phyloP scores from a whole-genome alignment of 2,797 vertebrate genomes.

The Vespertilio murinus region DNA sequence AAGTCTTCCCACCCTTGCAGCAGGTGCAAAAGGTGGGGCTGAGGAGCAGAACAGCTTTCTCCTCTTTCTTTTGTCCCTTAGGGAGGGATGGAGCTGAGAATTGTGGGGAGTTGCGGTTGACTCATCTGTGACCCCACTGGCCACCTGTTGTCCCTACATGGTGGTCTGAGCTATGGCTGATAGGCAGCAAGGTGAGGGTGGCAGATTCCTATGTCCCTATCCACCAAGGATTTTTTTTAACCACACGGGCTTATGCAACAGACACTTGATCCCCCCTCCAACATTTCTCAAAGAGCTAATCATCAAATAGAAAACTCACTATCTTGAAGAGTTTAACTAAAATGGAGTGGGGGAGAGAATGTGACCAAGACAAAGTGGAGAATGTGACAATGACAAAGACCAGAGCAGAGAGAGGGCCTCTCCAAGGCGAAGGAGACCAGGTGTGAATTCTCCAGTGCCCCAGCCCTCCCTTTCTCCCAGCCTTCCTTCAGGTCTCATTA shows the following conservation, averaged over 20 bases:
- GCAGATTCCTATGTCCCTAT: not conserved
- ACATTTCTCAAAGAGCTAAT: not conserved
- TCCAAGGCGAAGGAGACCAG: not conserved
- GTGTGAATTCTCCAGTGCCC: not conserved
- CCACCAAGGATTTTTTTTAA: not conserved
- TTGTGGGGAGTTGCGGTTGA: accelerated
- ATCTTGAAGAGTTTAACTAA: not conserved
- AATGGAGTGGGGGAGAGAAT: not conserved
- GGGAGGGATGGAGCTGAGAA: not conserved
- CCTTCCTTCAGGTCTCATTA: not conserved
- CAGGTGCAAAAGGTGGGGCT: not conserved
- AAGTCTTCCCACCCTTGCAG: not conserved
- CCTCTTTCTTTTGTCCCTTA: not conserved
- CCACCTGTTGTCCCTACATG: not conserved
- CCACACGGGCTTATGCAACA: accelerated
- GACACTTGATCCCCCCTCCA: not conserved
- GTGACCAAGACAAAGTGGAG: not conserved
- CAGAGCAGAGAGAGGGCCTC: not conserved
- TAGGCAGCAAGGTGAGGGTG: not conserved
- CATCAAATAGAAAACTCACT: not conserved
- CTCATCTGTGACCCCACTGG: accelerated
- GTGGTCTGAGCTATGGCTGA: not conserved
- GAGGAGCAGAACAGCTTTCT: accelerated
- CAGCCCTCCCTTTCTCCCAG: not conserved
- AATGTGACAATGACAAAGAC: not conserved